Evolutionary conservation across 1,140 invertebrate species (phyloP), one percentile per base, ranked within the genome.

Genomic region (Melipona quadrifasciata): DNA sequence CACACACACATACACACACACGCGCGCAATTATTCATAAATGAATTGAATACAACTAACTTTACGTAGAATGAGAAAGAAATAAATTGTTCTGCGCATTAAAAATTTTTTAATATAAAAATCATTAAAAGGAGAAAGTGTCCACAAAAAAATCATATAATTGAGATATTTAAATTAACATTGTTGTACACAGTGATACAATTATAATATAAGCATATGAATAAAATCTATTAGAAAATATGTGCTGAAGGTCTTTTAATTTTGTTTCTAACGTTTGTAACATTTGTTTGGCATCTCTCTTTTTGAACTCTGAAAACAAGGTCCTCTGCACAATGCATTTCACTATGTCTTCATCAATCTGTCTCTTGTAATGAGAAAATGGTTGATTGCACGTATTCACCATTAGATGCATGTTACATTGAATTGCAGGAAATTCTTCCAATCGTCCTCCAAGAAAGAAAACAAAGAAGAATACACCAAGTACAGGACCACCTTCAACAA

Each of bases 161-260:
- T 94, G 93, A 95, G 92, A 95, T 95, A 94, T 95, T 94, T 94
- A 94, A 94, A 94, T 94, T 92, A 94, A 95, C 93, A 94, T 94
- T 95, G 94, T 95, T 95, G 95, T 95, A 95, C 94, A 95, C 95
- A 95, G 94, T 95, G 94, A 95, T 95, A 95, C 93, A 94, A 95
- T 94, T 95, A 95, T 94, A 94, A 95, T 94, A 94, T 95, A 95
- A 95, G 94, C 93, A 94, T 94, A 95, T 95, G 93, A 95, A 95
- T 94, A 95, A 95, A 95, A 95, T 94, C 94, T 94, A 95, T 95
- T 95, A 95, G 94, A 95, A 94, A 93, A 94, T 93, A 94, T 85
- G 85, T 85, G 89, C 80, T 82, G 82, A 76, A 88, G 88, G 89
- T 92, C 91, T 84, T 94, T 93, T 93, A 87, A 90, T 92, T 92